Conservation (phyloP, 2,113 vertebrate genomes). For the Rhagologus leucostigma region DNA sequence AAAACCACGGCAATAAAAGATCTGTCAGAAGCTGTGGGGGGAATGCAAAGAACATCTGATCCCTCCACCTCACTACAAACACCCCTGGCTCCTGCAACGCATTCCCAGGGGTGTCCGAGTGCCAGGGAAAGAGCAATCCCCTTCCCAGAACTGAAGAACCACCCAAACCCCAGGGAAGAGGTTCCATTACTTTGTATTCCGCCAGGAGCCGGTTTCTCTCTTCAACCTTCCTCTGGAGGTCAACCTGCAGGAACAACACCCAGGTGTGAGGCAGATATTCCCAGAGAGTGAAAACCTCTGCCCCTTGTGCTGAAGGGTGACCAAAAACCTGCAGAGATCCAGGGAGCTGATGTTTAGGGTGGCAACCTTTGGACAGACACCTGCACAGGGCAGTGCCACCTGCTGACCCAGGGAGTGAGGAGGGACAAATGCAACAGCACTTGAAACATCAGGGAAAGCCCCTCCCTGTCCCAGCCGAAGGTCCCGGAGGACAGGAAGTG, state of each 20-base stretch:
- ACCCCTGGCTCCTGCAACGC: neutral
- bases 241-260: constrained; percentile 72
- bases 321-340: neutral
- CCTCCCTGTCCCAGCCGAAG: neutral
- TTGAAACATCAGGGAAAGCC: neutral
- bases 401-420: neutral
- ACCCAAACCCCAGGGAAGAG: neutral
- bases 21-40: neutral
- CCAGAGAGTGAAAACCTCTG: neutral
- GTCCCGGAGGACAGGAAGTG: neutral
- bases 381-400: neutral
- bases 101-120: neutral
- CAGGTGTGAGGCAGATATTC: neutral
- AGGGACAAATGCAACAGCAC: neutral
- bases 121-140: neutral
- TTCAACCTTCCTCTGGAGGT: constrained; percentile 92
- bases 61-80: neutral
- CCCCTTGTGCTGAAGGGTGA: neutral
- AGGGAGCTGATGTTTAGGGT: neutral
- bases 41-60: neutral
- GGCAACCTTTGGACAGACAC: neutral
- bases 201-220: constrained; percentile 84
- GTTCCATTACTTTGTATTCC: constrained; percentile 82
- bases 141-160: neutral
- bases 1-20: neutral